These are phyloP conservation scores for Coendou prehensilis DNA, from an alignment of 2,797 vertebrate species.

Conservation along the genomic window DNA sequence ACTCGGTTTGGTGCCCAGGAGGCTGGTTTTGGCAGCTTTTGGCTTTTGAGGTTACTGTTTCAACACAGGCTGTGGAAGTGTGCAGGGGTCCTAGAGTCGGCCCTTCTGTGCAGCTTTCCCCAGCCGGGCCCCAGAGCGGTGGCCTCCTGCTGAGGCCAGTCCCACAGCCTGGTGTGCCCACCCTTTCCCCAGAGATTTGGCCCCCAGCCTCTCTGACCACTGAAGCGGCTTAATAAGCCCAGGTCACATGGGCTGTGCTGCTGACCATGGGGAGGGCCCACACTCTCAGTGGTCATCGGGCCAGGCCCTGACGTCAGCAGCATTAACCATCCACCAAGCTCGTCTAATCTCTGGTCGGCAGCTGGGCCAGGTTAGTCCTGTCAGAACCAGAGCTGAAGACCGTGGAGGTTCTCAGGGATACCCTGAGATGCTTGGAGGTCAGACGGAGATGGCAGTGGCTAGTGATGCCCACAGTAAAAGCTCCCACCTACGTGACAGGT, in stretches of 20 bases:
- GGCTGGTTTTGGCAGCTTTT: neutral
- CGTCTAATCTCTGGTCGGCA: conserved; percentile 79
- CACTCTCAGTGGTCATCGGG: conserved; percentile 55
- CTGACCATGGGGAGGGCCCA: conserved; percentile 72
- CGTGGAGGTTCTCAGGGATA: conserved; percentile 43
- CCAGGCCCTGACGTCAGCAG: conserved; percentile 79
- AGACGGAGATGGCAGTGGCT: neutral
- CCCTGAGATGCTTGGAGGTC: conserved; percentile 37
- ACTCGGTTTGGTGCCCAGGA: neutral
- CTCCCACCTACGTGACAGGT: neutral
- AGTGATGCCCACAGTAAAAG: neutral
- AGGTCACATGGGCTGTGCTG: conserved; percentile 73
- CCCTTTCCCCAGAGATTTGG: conserved; percentile 64
- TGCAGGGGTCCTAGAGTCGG: neutral
- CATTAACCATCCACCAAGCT: conserved; percentile 74
- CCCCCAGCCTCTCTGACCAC: conserved; percentile 73
- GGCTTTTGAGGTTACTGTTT: neutral
- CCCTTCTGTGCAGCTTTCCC: neutral
- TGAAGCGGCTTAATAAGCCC: conserved; percentile 81
- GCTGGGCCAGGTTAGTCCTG: conserved; percentile 61
- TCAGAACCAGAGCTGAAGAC: conserved; percentile 70
- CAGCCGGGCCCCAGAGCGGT: neutral
- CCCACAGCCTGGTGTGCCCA: neutral
- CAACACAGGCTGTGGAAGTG: neutral
- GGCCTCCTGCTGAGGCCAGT: conserved; percentile 27